Conservation (phyloP, 1,140 invertebrate species). For the Belonocnema kinseyi region DNA sequence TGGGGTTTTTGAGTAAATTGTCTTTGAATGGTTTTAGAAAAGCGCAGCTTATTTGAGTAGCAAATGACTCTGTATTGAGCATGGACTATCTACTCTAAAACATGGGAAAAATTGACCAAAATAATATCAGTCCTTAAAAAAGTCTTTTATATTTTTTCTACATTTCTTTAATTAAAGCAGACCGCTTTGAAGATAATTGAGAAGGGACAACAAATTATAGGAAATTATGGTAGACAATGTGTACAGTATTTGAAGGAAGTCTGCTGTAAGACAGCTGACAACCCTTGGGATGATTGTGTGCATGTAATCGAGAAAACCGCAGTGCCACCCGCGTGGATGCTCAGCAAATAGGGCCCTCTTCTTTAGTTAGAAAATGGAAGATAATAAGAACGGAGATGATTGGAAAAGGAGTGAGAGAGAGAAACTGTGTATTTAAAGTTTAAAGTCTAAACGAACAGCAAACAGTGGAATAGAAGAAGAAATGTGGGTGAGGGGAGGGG, state of each 20-base stretch:
- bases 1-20: no score
- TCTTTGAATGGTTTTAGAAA: no score
- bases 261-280: conserved; percentile 21
- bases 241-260: not conserved
- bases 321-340: conserved; percentile 21
- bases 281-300: conserved; percentile 4
- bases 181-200: no score
- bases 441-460: conserved; percentile 10
- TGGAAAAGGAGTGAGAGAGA: conserved; percentile 21
- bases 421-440: conserved; percentile 20
- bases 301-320: conserved; percentile 24
- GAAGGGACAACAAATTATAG: no score
- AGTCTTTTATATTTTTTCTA: no score
- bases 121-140: no score
- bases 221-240: no score
- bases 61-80: no score
- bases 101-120: no score
- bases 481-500: conserved; percentile 30
- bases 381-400: conserved; percentile 9
- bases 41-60: no score
- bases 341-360: conserved; percentile 13
- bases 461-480: conserved; percentile 27
- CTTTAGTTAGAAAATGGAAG: not conserved
- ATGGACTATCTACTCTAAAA: no score
- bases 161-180: no score